Evolutionary conservation across 2,888 invertebrate species (phyloP), one percentile per base, ranked within the genome.

Genomic region (Lithophane semibrunnea): DNA sequence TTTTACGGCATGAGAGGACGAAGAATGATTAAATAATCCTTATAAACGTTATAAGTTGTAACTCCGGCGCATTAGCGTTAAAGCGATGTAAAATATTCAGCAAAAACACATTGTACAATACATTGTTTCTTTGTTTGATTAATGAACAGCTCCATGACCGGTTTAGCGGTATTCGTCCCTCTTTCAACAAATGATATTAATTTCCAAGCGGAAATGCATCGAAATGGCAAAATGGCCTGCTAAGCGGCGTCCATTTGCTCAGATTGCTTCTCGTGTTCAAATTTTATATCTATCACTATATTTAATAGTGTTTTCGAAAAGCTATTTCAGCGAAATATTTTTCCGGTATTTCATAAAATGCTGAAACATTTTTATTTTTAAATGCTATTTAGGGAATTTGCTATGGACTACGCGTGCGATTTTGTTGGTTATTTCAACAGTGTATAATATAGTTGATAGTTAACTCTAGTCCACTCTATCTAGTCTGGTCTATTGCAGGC

Each of bases 201-300:
- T 95, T 95, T 95, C 94, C 94, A 92, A 87, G 88, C 93, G 95
- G 96, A 95, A 96, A 95, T 96, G 96, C 96, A 96, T 95, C 94
- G 92, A 94, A 95, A 95, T 94, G 93, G 94, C 93, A 92, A 94
- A 96, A 96, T 95, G 94, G 94, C 92, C 93, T 92, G 94, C 94
- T 96, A 95, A 96, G 95, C 94, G 95, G 90, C 91, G 89, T 89
- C 94, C 93, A 95, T 95, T 96, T 94, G 91, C 92, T 86, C 92
- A 92, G 93, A 95, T 95, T 94, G 94, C 94, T 94, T 92, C 92
- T 92, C 90, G 92, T 91, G 90, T 91, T 93, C 91, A 92, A 94
- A 94, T 94, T 94, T 93, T 92, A 92, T 93, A 91, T 90, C 89
- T 88, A 89, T 90, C 90, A 91, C 90, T 90, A 88, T 89, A 90